Percentiles rank a stretch among this genome's conserved stretches.
These are phyloP conservation scores for Cosmia pyralina DNA, from an alignment of 2,888 invertebrate genomes.

Conservation along the genomic window DNA sequence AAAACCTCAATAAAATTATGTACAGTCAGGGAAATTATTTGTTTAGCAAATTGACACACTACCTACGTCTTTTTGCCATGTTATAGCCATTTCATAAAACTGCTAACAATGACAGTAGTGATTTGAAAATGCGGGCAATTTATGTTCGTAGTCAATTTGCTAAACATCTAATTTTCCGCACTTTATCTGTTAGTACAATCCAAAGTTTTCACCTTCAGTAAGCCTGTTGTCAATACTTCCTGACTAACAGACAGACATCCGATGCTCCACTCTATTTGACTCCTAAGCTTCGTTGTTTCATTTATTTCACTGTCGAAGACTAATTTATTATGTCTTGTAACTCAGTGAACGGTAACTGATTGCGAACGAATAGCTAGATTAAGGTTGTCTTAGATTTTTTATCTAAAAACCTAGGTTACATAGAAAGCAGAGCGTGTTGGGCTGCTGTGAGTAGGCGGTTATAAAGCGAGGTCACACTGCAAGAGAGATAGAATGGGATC, in stretches of 20 bases:
- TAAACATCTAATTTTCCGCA: no score
- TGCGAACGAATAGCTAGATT: conserved; percentile 38
- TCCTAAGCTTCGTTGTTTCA: conserved; percentile 31
- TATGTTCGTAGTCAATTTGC: no score
- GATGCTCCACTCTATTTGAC: conserved; percentile 34
- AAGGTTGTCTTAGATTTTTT: conserved; percentile 18
- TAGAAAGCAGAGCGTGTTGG: background rate
- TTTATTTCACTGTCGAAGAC: conserved; percentile 39
- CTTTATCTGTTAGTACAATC: no score
- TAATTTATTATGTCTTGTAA: conserved; percentile 53
- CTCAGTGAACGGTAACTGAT: conserved; percentile 45
- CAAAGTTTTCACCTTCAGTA: background rate
- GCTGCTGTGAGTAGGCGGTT: background rate
- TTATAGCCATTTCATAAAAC: no score
- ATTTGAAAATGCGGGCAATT: no score
- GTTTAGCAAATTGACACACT: no score
- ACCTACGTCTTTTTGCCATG: no score
- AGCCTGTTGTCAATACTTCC: conserved; percentile 4
- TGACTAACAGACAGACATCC: conserved; percentile 21
- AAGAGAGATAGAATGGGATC: background rate
- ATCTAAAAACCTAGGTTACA: background rate
- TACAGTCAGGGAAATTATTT: no score
- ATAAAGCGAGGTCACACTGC: conserved; percentile 1
- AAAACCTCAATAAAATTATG: no score
- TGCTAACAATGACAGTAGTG: no score